phyloP scores from a whole-genome alignment of 30 jellyfish, hydroid and myxozoan genomes.

The Hydra vulgaris region DNA sequence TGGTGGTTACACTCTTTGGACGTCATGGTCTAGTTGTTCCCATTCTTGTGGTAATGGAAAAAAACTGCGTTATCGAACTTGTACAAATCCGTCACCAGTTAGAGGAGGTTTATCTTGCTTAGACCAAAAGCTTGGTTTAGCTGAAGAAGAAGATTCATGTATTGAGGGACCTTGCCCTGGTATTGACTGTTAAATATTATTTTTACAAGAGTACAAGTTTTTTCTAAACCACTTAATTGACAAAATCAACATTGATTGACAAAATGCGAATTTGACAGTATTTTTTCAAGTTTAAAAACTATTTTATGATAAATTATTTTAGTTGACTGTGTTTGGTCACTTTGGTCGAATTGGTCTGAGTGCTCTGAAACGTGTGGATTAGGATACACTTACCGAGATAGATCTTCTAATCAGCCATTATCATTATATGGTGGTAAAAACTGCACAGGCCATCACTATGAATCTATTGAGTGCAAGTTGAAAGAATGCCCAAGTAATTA shows the following conservation, averaged over 20 bases:
- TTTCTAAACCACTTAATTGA: too few relatives aligned
- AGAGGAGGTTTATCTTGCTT: conserved; percentile 66
- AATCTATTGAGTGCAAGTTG: conserved; percentile 3
- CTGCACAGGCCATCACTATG: conserved; percentile 28
- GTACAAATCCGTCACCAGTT: conserved; percentile 79
- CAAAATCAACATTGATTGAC: too few relatives aligned
- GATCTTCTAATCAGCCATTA: conserved; percentile 49
- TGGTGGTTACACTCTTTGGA: conserved; percentile 69
- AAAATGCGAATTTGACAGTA: too few relatives aligned
- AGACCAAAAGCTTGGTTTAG: conserved; percentile 62
- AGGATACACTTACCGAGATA: conserved; percentile 47
- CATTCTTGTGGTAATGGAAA: conserved; percentile 63
- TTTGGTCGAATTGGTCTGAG: conserved; percentile 83
- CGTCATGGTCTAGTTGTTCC: conserved; percentile 50
- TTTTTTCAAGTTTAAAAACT: background rate
- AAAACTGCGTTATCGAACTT: conserved; percentile 48
- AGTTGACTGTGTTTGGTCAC: conserved; percentile 75
- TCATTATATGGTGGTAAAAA: conserved; percentile 75
- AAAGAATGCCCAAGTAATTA: conserved; percentile 14
- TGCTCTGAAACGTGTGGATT: conserved; percentile 77
- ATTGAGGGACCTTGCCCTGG: conserved; percentile 67
- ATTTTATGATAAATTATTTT: background rate
- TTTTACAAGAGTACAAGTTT: too few relatives aligned
- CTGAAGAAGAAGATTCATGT: conserved; percentile 52
- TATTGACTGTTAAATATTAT: too few relatives aligned